Conservation (phyloP, 2,797 vertebrate genomes). For the Neomorphus geoffroyi region DNA sequence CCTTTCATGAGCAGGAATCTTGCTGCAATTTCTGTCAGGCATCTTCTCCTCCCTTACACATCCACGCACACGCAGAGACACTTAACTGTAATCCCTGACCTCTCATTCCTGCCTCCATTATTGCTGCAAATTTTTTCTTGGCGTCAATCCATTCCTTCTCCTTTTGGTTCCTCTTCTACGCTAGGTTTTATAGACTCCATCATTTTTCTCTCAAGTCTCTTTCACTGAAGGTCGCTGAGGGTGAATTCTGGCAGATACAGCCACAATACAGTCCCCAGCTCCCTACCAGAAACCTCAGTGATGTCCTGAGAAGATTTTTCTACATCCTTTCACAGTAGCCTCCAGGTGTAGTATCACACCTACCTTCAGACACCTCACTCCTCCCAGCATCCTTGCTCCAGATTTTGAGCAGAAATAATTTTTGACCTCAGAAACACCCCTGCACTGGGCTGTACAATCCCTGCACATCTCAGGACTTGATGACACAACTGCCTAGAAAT, state of each 20-base stretch:
- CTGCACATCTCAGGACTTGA: neutral
- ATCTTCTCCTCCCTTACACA: neutral
- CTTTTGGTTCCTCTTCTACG: neutral
- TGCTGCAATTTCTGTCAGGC: conserved; percentile 21
- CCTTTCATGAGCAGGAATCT: neutral
- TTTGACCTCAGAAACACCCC: neutral
- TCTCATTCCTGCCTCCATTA: conserved; percentile 33
- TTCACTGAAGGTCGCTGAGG: conserved; percentile 6
- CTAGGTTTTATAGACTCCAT: conserved; percentile 17
- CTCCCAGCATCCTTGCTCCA: neutral
- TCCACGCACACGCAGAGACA: neutral
- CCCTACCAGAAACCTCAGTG: neutral
- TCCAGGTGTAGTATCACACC: neutral
- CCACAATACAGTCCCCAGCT: neutral
- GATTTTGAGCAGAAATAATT: neutral
- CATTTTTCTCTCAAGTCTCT: conserved; percentile 6
- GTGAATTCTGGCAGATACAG: neutral
- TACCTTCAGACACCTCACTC: neutral
- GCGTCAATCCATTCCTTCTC: neutral
- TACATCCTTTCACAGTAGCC: neutral
- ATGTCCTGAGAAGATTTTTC: neutral
- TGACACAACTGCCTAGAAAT: neutral
- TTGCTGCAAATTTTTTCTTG: conserved; percentile 36
- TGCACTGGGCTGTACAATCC: neutral
- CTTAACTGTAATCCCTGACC: conserved; percentile 45